Conservation (phyloP, 2,113 vertebrate species). For the Macrotus californicus region DNA sequence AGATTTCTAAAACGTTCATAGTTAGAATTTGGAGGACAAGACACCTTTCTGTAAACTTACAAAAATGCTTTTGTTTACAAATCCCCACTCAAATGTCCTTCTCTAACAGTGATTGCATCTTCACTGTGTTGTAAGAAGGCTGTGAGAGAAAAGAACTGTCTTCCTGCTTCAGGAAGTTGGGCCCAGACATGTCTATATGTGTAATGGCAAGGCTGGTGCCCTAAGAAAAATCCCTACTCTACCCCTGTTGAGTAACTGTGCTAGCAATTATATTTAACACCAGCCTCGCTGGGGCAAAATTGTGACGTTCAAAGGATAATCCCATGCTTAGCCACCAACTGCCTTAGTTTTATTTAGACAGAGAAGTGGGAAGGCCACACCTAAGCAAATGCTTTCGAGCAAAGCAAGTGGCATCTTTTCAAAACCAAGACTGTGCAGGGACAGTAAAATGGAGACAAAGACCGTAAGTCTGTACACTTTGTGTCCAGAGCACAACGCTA, state of each 20-base stretch:
- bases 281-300: not conserved
- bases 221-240: not conserved
- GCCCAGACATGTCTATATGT: not conserved
- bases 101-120: not conserved
- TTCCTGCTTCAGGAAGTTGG: constrained; percentile 19
- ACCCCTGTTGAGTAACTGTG: not conserved
- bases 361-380: not conserved
- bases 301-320: not conserved
- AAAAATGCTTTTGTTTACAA: constrained; percentile 29
- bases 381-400: not conserved
- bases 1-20: not conserved
- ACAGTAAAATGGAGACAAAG: not conserved
- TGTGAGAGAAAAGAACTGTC: not conserved
- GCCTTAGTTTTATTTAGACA: constrained; percentile 4
- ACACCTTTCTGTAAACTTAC: constrained; percentile 17
- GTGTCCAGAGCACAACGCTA: not conserved
- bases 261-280: not conserved
- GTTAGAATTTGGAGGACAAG: not conserved
- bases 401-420: not conserved
- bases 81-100: not conserved
- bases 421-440: not conserved
- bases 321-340: not conserved
- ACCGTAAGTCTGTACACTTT: too few species aligned
- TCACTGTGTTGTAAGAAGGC: not conserved
- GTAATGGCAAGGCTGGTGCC: not conserved